phyloP scores from a whole-genome alignment of 2,888 invertebrate genomes.

The Beris morrisii region DNA sequence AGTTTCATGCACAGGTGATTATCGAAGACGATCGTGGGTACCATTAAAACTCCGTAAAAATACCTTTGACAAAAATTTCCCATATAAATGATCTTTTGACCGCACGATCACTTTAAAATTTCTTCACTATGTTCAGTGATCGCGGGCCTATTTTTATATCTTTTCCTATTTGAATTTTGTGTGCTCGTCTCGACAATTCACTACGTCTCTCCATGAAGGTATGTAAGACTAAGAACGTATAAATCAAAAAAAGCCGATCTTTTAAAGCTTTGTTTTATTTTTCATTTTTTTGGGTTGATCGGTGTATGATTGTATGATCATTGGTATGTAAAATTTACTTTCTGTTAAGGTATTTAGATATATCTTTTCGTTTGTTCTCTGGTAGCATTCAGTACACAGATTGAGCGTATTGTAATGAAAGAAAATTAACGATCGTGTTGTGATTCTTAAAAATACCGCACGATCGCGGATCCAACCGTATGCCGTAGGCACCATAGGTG shows the following conservation, averaged over 20 bases:
- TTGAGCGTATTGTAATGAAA: constrained; percentile 24
- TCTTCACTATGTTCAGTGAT: too few species aligned
- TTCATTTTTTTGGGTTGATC: too few species aligned
- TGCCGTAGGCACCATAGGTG: too few species aligned
- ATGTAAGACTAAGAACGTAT: too few species aligned
- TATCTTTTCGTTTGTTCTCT: neutral
- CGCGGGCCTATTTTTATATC: too few species aligned
- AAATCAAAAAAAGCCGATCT: constrained; percentile 26
- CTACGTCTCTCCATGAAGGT: constrained; percentile 5
- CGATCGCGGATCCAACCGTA: too few species aligned
- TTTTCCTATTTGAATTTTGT: constrained; percentile 22
- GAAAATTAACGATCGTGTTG: constrained; percentile 21
- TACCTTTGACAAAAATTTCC: constrained; percentile 31
- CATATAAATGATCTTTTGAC: constrained; percentile 24
- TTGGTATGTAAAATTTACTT: constrained; percentile 10
- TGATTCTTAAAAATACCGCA: constrained; percentile 13
- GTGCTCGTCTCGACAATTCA: constrained; percentile 15
- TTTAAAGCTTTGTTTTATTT: constrained; percentile 3
- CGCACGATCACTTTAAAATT: constrained; percentile 8
- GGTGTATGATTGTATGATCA: neutral
- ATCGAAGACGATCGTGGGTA: constrained; percentile 19
- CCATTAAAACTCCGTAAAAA: constrained; percentile 30
- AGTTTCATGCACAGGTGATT: constrained; percentile 24
- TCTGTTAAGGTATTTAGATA: too few species aligned
- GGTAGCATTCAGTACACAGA: constrained; percentile 12